Evolutionary conservation across 2,888 invertebrate species (phyloP).

Genomic region (Lampropteryx suffumata): DNA sequence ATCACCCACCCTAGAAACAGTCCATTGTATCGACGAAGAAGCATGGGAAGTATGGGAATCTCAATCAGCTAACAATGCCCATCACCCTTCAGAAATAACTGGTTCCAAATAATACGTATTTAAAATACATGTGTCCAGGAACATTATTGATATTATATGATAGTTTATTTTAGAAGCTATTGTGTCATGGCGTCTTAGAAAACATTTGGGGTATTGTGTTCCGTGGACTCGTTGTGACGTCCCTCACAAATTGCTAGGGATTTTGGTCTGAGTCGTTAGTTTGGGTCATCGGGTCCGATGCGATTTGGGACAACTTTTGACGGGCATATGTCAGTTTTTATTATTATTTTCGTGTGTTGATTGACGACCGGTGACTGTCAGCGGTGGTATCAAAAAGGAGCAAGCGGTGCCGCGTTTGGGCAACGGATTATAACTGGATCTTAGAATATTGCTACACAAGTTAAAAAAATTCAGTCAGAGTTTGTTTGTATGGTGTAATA

Average conservation of each 20-base stretch:
- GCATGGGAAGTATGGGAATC: constrained; percentile 69
- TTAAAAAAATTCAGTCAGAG: background rate
- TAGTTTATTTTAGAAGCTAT: constrained; percentile 76
- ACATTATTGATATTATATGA: constrained; percentile 82
- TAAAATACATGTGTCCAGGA: constrained; percentile 81
- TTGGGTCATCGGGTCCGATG: constrained; percentile 78
- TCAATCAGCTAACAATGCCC: constrained; percentile 62
- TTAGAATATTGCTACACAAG: background rate
- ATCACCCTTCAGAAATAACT: constrained; percentile 60
- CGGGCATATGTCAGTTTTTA: constrained; percentile 70
- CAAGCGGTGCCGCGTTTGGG: constrained; percentile 4
- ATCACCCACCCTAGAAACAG: constrained; percentile 50
- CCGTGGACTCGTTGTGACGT: constrained; percentile 39
- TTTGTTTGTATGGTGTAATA: too few species aligned
- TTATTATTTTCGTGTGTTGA: constrained; percentile 64
- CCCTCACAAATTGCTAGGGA: constrained; percentile 55
- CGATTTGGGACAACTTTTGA: constrained; percentile 81
- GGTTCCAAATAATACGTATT: constrained; percentile 79
- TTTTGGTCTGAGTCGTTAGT: constrained; percentile 79
- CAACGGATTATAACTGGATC: constrained; percentile 16
- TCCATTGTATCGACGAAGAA: constrained; percentile 46
- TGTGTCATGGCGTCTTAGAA: constrained; percentile 54
- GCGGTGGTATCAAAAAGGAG: constrained; percentile 21
- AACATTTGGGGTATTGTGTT: constrained; percentile 40
- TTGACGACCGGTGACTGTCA: constrained; percentile 57